Conservation (phyloP, 2,113 vertebrate genomes). For the Microcebus griseorufus region DNA sequence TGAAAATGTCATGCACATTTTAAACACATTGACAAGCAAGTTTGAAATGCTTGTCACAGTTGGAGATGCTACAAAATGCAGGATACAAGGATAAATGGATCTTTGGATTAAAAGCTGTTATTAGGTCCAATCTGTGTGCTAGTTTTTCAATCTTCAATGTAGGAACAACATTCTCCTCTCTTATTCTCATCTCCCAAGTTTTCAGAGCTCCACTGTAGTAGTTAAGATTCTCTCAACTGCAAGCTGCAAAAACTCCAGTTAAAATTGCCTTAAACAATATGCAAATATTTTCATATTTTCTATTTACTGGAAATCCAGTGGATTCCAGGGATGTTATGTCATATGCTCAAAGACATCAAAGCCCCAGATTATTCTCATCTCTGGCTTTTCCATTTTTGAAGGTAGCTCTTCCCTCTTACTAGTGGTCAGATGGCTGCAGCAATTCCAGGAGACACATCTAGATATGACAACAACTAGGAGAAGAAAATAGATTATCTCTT, state of each 20-base stretch:
- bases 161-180: neutral
- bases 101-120: constrained; percentile 65
- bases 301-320: neutral
- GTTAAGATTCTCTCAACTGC: neutral
- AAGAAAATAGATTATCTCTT: neutral
- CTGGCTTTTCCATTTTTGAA: neutral
- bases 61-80: constrained; percentile 56
- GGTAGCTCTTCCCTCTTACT: neutral
- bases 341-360: neutral
- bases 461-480: neutral
- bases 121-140: constrained; percentile 22
- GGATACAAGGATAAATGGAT: constrained; percentile 34
- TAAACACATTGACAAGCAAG: constrained; percentile 58
- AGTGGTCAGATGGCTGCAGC: neutral
- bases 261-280: neutral
- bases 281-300: constrained; percentile 6
- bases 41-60: constrained; percentile 63
- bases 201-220: neutral
- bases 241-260: neutral
- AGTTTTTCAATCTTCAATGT: neutral
- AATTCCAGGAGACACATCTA: neutral
- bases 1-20: constrained; percentile 65
- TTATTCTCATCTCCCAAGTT: neutral
- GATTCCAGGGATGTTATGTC: neutral
- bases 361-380: neutral